Evolutionary conservation across 2,797 vertebrate genomes (phyloP), one percentile per base, ranked within the genome.

Genomic region (Tamandua tetradactyla): DNA sequence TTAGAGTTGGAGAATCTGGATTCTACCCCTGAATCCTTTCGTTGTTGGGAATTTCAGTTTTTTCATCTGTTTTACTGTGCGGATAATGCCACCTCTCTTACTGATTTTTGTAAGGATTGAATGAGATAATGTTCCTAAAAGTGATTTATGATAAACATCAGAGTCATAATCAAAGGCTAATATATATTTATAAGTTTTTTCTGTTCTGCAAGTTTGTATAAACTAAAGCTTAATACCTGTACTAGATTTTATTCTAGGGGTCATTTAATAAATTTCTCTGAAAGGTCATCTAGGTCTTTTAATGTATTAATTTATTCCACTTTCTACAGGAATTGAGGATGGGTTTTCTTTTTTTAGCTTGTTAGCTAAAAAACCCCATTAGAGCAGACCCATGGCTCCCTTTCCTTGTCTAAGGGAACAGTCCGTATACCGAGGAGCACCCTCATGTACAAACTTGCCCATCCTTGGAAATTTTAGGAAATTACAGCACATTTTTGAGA

Each of bases 131-230:
- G 18, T 76, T 91, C 64, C 64, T 78, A 49, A 87, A 72, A 37
- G n/a, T 22, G 32, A 44, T 79, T 83, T 88, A 84, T 72, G 84
- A 61, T 78, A 57, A 84, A 64, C 57, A 61, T 86, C 61, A 40
- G 35, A 71, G 32, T 68, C 74, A 49, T 42, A 44, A 42, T 84
- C n/a, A 59, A 44, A 64, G 20, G 49, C 52, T 20, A 18, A 49
- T 37, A 17, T 61, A 10, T 82, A 18, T 89, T 83, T 76, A 55
- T 76, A 44, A 49, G 35, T 17, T 22, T 18, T 71, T 74, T 78
- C 37, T 87, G 5, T 64, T 12, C 55, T 84, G 40, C 30, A 27
- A 62, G 32, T 49, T 72, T 83, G 27, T 72, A 20, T 79, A 64
- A 64, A 62, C 37, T 83, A n/a, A 52, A 79, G 37, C 49, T 57